Evolutionary conservation across 2,888 invertebrate genomes (phyloP), one percentile per base, ranked within the genome.

Genomic region (Synanthedon vespiformis): DNA sequence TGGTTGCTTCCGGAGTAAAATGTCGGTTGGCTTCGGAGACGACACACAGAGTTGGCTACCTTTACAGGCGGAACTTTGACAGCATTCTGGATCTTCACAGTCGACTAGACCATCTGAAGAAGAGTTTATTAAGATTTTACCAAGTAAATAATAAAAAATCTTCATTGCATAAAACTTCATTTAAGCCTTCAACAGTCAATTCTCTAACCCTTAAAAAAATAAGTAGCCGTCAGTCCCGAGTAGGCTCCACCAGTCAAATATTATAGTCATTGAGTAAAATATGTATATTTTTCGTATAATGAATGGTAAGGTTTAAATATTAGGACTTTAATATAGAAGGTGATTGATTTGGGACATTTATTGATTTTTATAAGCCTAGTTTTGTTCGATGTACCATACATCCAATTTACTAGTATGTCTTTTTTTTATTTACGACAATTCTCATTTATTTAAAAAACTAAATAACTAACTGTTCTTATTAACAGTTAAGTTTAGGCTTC

Each of bases 31-130:
- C 70, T 97, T 97, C 2, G 97, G 96, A 0, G 97, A 95, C 0
- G 96, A 94, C 6, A 97, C 95, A 84, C 99, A 99, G 54, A 97
- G 91, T 69, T 96, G 94, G 67, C 95, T 95, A 60, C 92, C 93
- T 63, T 93, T 92, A 71, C 97, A 97, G 14, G 91, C 90, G 53
- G 92, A 89, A 74, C 92, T 93, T 56, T 92, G 89, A 77, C 99
- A 99, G 78, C 99, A 99, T 83, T 99, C 99, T 0, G 98, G 98
- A 88, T 99, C 99, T 78, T 97, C 95, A 76, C 99, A 99, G 84
- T 99, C 99, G 54, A 94, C 92, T 55, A 99, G 90, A 53, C 98
- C 98, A 89, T 99, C 99, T 99, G 80, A 56, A 68, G 52, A 58
- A 40, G 61, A 55, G 11, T 44, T 44, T 44, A 5, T 13, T 44